Evolutionary conservation across 2,113 vertebrate genomes (phyloP).

Genomic region (Oreocharis arfaki): DNA sequence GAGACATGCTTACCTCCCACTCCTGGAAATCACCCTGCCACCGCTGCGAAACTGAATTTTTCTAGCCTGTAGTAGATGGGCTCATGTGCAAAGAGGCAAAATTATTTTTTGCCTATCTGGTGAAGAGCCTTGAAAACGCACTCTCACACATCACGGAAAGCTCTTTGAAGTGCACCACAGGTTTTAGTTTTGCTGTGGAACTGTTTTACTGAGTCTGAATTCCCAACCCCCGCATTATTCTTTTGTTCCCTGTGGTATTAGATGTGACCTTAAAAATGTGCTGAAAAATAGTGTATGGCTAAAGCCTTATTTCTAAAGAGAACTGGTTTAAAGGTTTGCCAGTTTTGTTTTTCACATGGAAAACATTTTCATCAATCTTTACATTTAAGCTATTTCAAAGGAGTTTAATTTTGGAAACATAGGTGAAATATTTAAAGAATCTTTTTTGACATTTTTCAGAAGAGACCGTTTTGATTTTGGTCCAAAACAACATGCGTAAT

Average conservation of each 20-base stretch:
- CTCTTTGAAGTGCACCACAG: background rate
- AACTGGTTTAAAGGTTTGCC: background rate
- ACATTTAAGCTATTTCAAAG: background rate
- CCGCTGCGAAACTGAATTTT: background rate
- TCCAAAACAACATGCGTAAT: background rate
- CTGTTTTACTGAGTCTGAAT: background rate
- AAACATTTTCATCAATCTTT: background rate
- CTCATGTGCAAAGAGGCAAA: background rate
- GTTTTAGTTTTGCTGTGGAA: background rate
- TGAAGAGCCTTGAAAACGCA: background rate
- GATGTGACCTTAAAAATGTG: background rate
- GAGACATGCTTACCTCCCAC: background rate
- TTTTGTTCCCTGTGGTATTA: background rate
- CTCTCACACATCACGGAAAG: background rate
- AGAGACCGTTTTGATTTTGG: background rate
- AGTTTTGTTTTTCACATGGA: background rate
- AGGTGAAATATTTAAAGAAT: background rate
- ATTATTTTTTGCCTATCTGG: background rate
- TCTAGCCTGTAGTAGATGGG: background rate
- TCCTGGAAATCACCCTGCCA: background rate
- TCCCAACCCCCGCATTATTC: no score
- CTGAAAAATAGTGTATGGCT: background rate
- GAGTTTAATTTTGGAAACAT: background rate
- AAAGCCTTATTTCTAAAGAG: background rate
- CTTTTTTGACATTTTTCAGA: background rate